Conservation (phyloP, 2,113 vertebrate genomes). For the Nettapus auritus region DNA sequence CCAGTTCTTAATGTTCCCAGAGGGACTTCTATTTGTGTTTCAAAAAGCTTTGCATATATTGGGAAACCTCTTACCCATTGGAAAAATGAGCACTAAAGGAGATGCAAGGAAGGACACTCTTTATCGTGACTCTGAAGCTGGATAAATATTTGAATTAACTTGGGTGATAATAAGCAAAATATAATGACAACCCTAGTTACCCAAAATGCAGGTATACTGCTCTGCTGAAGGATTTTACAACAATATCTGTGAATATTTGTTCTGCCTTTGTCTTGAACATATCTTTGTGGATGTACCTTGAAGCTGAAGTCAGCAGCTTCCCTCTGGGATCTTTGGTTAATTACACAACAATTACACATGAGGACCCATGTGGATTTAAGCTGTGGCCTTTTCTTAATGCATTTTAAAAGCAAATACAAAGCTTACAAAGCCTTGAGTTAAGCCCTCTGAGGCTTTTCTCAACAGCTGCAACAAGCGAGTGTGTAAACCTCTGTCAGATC, state of each 20-base stretch:
- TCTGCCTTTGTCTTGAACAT: neutral
- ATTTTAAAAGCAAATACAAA: neutral
- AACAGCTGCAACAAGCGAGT: neutral
- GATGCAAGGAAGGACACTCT: neutral
- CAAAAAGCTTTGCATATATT: neutral
- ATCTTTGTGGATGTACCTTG: neutral
- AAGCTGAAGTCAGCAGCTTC: neutral
- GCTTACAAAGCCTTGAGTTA: neutral
- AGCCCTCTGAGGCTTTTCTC: neutral
- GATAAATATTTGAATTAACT: neutral
- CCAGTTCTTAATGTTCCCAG: neutral
- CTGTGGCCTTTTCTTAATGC: neutral
- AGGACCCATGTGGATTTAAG: neutral
- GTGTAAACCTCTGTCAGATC: neutral
- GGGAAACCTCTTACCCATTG: rapidly evolving
- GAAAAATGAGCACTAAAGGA: neutral
- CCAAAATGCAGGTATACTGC: neutral
- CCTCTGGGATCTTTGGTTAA: neutral
- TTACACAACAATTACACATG: neutral
- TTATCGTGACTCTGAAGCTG: neutral
- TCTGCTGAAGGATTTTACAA: neutral
- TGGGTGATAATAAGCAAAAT: neutral
- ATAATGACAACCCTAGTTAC: neutral
- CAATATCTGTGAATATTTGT: neutral
- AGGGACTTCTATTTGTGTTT: neutral